Conservation (phyloP, 2,113 vertebrate genomes). For the Cryptomyrus ogoouensis region DNA sequence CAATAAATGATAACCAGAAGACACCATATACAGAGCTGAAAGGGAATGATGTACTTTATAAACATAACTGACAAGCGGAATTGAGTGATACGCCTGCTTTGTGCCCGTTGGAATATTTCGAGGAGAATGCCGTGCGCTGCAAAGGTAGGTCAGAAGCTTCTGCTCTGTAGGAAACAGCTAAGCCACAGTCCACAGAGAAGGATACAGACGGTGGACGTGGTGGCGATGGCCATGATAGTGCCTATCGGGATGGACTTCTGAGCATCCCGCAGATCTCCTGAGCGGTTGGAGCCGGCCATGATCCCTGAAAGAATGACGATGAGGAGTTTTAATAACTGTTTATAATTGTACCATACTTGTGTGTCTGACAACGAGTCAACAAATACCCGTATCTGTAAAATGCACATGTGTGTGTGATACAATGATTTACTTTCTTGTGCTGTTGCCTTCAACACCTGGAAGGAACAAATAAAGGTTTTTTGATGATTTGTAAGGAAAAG, state of each 20-base stretch:
- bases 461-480: not conserved
- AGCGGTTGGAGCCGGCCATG: conserved; percentile 85
- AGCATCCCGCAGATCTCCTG: conserved; percentile 76
- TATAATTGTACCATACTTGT: not conserved
- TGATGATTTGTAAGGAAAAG: not conserved
- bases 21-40: not conserved
- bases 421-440: not conserved
- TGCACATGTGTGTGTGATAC: not conserved
- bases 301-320: conserved; percentile 58
- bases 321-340: not conserved
- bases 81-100: not conserved
- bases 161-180: not conserved
- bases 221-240: conserved; percentile 79
- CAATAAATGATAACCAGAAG: not conserved
- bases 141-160: not conserved
- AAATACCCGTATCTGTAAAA: not conserved
- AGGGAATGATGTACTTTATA: not conserved
- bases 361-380: not conserved
- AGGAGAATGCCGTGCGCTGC: not conserved
- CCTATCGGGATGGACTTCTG: conserved; percentile 83
- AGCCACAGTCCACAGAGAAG: conserved; percentile 39
- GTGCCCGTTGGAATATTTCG: not conserved
- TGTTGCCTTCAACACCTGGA: not conserved
- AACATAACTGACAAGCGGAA: not conserved
- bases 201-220: conserved; percentile 83